Evolutionary conservation across 2,113 vertebrate genomes (phyloP).

Genomic region (Brienomyrus longianalis): DNA sequence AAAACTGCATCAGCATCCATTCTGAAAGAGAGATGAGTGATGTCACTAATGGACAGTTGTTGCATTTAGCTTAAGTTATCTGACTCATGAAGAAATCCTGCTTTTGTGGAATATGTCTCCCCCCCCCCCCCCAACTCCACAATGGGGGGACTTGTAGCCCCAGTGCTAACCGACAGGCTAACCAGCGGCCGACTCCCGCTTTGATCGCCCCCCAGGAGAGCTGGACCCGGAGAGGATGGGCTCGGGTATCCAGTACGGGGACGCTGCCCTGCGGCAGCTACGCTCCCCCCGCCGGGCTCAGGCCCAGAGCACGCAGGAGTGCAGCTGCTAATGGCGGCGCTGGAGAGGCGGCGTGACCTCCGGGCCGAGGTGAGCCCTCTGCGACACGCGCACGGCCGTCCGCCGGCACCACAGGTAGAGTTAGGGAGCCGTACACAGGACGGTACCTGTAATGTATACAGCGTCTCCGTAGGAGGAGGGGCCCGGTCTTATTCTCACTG

Average conservation of each 20-base stretch:
- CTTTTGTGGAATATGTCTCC: background rate
- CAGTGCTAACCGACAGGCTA: background rate
- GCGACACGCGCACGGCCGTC: background rate
- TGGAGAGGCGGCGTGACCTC: background rate
- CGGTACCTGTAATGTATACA: too few species aligned
- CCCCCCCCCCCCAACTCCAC: background rate
- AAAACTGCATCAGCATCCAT: background rate
- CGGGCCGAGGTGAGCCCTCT: conserved; percentile 31
- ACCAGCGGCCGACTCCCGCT: background rate
- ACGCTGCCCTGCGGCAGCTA: conserved; percentile 77
- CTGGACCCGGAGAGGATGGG: conserved; percentile 91
- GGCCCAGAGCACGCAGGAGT: conserved; percentile 72
- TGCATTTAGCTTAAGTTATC: background rate
- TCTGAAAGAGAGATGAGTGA: background rate
- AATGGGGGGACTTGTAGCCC: background rate
- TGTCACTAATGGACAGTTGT: background rate
- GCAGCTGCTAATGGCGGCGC: conserved; percentile 65
- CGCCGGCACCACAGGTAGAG: background rate
- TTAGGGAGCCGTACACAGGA: background rate
- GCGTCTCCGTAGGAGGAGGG: background rate
- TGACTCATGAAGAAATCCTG: background rate
- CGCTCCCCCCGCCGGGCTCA: conserved; percentile 77
- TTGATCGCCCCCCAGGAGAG: conserved; percentile 61
- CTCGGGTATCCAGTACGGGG: conserved; percentile 86
- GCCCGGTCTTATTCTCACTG: background rate